Conservation (phyloP, 2,113 vertebrate species). For the Balaeniceps rex region DNA sequence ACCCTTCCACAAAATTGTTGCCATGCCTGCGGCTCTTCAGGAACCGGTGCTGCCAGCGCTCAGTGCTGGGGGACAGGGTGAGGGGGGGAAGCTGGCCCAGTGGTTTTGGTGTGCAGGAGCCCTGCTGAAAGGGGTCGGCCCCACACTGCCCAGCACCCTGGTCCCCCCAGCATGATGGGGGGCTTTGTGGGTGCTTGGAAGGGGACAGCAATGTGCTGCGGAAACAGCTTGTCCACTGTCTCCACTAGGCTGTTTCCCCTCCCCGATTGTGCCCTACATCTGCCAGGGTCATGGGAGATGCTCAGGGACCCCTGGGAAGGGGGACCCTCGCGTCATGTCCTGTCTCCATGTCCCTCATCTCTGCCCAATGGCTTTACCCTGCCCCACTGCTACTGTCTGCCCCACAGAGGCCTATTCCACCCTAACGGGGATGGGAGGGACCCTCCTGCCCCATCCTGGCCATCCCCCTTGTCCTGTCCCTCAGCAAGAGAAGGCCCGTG, state of each 20-base stretch:
- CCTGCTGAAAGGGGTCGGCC: not conserved
- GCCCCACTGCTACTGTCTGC: not conserved
- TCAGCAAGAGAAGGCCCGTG: fast-evolving
- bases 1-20: not conserved
- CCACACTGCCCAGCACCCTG: too few species aligned
- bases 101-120: not conserved
- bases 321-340: fast-evolving
- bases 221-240: not conserved
- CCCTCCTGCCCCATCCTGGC: not conserved
- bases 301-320: not conserved
- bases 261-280: not conserved
- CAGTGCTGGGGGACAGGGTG: too few species aligned
- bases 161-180: fast-evolving
- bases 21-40: not conserved
- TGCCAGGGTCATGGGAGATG: not conserved
- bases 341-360: not conserved
- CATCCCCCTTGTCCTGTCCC: not conserved
- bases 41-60: fast-evolving
- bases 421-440: not conserved
- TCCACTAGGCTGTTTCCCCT: not conserved
- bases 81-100: fast-evolving
- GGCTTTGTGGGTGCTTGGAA: not conserved
- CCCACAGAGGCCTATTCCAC: not conserved
- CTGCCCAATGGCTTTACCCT: not conserved
- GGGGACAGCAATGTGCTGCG: not conserved